phyloP scores from a whole-genome alignment of 2,113 vertebrate species.

The Brachyhypopomus gauderio region DNA sequence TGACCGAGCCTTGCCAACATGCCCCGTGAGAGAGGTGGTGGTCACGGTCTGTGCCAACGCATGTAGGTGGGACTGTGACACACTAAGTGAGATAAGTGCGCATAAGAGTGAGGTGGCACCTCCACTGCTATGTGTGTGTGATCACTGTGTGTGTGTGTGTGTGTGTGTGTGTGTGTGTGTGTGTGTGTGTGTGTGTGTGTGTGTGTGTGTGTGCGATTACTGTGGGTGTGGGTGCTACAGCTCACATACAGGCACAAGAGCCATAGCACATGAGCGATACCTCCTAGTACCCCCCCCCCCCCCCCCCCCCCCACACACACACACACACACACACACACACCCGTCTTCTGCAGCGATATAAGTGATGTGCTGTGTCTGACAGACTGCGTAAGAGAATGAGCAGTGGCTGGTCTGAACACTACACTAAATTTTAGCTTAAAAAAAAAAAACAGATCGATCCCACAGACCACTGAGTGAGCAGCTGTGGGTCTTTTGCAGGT shows the following conservation, averaged over 20 bases:
- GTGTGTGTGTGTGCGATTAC: constrained; percentile 27
- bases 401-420: too few relatives aligned
- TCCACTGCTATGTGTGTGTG: not conserved
- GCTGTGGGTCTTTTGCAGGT: not conserved
- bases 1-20: constrained; percentile 21
- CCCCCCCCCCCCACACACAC: too few relatives aligned
- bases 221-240: constrained; percentile 27
- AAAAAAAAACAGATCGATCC: too few relatives aligned
- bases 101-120: constrained; percentile 11
- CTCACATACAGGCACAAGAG: not conserved
- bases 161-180: not conserved
- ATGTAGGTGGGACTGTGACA: constrained; percentile 28
- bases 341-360: not conserved
- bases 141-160: too few relatives aligned
- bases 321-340: too few relatives aligned
- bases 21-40: not conserved
- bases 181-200: not conserved
- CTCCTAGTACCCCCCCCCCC: not conserved
- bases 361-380: not conserved
- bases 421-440: too few relatives aligned
- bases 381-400: not conserved
- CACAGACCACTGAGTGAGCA: too few relatives aligned
- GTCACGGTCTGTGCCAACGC: constrained; percentile 17
- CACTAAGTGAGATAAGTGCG: constrained; percentile 25
- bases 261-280: constrained; percentile 18